Percentiles rank a stretch among this genome's conserved stretches.
Evolutionary conservation across 2,113 vertebrate species (phyloP).

Genomic region (Phalacrocorax brasilianus): DNA sequence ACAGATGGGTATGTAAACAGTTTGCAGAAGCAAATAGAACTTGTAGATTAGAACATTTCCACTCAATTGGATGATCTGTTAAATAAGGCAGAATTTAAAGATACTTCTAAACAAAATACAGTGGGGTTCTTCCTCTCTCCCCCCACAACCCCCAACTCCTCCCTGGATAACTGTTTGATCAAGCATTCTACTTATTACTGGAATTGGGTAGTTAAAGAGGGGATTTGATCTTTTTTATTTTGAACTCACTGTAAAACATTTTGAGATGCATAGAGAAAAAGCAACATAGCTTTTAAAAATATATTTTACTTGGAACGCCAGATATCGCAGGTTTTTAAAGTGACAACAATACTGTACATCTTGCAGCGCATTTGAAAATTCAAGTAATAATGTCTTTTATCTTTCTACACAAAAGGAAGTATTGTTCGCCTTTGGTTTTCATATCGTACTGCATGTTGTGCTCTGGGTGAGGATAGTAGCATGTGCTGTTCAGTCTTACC

Average conservation of each 20-base stretch:
- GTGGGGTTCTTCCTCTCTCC: neutral
- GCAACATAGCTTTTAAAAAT: neutral
- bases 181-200: neutral
- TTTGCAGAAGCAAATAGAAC: slow-evolving; percentile 7
- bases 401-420: neutral
- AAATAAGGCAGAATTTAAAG: slow-evolving; percentile 13
- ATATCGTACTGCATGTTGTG: neutral
- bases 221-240: neutral
- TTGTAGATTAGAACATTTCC: slow-evolving; percentile 2
- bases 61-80: neutral
- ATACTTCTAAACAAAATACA: neutral
- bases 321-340: neutral
- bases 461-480: neutral
- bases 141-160: neutral
- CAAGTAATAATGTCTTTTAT: neutral
- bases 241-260: neutral
- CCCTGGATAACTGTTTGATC: neutral
- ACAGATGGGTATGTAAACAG: neutral
- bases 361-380: neutral
- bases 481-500: neutral
- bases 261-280: neutral
- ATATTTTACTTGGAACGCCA: neutral
- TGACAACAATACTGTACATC: neutral
- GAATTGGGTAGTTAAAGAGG: neutral
- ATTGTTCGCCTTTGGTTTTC: neutral